These are phyloP conservation scores for Propithecus deckenii DNA, from an alignment of 2,797 vertebrate species.

Conservation along the genomic window DNA sequence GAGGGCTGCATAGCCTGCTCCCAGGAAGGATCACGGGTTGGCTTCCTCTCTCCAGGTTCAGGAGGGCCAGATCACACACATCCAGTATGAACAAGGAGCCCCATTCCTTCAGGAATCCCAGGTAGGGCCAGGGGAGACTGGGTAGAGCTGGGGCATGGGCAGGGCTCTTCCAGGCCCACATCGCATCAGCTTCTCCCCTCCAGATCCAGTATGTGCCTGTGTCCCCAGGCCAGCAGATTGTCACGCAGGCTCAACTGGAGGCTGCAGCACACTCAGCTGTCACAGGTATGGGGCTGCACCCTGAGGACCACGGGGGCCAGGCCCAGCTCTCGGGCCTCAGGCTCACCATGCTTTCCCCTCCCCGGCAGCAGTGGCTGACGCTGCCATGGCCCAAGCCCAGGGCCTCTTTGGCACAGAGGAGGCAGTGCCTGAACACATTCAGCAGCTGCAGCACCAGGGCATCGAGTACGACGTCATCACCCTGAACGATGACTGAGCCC, in stretches of 20 bases:
- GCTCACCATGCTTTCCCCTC: conserved; percentile 42
- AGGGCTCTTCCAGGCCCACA: rapidly evolving
- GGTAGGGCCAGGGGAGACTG: conserved; percentile 80
- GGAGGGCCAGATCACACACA: conserved; percentile 96
- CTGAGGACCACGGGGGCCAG: rapidly evolving
- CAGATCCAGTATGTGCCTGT: conserved; percentile 97
- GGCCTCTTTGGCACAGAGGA: conserved; percentile 91
- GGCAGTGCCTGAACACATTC: conserved; percentile 91
- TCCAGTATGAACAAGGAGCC: conserved; percentile 95
- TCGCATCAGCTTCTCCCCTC: not conserved
- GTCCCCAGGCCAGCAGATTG: conserved; percentile 91
- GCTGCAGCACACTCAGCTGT: conserved; percentile 93
- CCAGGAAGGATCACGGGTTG: not conserved
- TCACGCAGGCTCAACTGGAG: conserved; percentile 93
- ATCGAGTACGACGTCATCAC: conserved; percentile 97
- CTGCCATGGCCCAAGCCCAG: conserved; percentile 93
- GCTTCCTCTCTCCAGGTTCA: conserved; percentile 88
- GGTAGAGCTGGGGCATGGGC: rapidly evolving
- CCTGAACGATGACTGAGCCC: conserved; percentile 85
- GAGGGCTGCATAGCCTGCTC: not conserved
- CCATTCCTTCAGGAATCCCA: conserved; percentile 93
- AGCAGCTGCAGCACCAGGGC: conserved; percentile 94
- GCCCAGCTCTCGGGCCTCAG: not conserved
- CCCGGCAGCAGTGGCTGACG: conserved; percentile 91
- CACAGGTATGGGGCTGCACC: conserved; percentile 85